Conservation (phyloP, 2,113 vertebrate genomes). For the Bettongia penicillata region DNA sequence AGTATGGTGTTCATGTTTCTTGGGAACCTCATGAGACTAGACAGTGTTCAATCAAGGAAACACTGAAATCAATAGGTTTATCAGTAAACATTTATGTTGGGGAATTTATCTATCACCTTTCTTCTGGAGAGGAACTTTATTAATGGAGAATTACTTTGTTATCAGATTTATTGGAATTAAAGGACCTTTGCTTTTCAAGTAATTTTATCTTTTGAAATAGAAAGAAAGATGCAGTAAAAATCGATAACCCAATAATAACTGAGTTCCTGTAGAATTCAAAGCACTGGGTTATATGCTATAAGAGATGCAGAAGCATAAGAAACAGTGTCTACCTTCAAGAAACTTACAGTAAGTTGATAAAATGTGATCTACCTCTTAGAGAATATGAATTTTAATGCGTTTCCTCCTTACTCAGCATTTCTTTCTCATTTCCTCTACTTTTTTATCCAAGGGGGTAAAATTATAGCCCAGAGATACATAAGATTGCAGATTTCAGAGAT, state of each 20-base stretch:
- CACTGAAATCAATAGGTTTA: not conserved
- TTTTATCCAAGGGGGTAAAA: not conserved
- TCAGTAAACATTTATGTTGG: not conserved
- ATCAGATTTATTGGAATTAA: not conserved
- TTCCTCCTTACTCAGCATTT: not conserved
- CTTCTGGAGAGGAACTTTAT: not conserved
- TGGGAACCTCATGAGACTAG: not conserved
- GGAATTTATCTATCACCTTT: not conserved
- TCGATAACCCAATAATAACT: not conserved
- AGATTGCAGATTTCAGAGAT: not conserved
- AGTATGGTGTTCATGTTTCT: not conserved
- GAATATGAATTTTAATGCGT: not conserved
- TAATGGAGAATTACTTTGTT: not conserved
- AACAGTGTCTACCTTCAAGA: not conserved
- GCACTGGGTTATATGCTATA: not conserved
- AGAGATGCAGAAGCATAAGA: not conserved
- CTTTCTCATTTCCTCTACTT: not conserved
- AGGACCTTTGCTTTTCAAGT: not conserved
- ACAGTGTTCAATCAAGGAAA: not conserved
- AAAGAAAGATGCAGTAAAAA: not conserved
- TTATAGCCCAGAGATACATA: not conserved
- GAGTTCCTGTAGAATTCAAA: not conserved
- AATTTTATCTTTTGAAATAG: not conserved
- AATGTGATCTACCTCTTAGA: not conserved
- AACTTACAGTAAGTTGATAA: not conserved